Evolutionary conservation across 2,113 vertebrate species (phyloP).

Genomic region (Pithys albifrons): DNA sequence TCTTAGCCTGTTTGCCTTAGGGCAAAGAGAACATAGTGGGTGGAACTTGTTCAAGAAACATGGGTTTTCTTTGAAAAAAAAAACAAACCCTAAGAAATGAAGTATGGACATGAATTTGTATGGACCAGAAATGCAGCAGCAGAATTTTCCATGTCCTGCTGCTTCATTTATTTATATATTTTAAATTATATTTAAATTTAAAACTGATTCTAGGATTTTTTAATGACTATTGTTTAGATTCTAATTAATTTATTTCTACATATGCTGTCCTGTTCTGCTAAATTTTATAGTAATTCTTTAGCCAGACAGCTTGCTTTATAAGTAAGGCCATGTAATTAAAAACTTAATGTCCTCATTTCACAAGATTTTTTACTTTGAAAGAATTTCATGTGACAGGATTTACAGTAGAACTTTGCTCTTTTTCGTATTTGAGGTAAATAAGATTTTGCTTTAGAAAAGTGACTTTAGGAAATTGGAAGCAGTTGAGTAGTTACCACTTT

Average conservation of each 20-base stretch:
- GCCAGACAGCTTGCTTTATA: neutral
- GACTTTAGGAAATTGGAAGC: neutral
- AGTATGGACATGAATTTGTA: neutral
- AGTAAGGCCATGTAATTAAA: neutral
- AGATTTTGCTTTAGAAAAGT: neutral
- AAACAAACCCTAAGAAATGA: neutral
- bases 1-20: neutral
- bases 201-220: neutral
- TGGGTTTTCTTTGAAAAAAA: neutral
- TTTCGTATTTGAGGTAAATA: neutral
- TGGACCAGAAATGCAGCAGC: neutral
- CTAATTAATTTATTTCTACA: neutral
- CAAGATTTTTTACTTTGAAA: neutral
- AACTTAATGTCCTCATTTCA: constrained; percentile 16
- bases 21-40: neutral
- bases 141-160: neutral
- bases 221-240: neutral
- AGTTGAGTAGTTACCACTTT: neutral
- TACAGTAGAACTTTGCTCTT: neutral
- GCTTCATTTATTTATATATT: neutral
- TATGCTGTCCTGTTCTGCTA: neutral
- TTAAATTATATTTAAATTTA: neutral
- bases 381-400: neutral
- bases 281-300: neutral
- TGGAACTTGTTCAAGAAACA: neutral